Conservation (phyloP, 2,888 invertebrate species). For the Aspidiotus destructor region DNA sequence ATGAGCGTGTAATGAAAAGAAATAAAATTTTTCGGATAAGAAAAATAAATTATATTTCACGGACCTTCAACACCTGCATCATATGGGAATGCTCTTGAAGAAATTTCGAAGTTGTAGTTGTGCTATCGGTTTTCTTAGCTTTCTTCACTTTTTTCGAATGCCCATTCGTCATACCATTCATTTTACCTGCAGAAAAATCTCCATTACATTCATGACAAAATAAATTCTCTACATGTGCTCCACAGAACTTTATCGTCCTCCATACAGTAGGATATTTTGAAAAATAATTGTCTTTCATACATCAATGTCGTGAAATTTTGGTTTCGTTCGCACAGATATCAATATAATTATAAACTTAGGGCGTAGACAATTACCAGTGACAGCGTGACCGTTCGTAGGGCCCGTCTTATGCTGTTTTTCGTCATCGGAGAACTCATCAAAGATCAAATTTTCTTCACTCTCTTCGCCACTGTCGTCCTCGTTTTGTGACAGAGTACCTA, state of each 20-base stretch:
- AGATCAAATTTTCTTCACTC: conserved; percentile 26
- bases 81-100: conserved; percentile 19
- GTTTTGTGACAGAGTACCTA: conserved; percentile 12
- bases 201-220: background rate
- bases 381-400: conserved; percentile 16
- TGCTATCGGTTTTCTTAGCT: background rate
- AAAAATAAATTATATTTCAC: background rate
- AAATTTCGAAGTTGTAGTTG: conserved; percentile 5
- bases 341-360: no score
- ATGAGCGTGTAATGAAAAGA: background rate
- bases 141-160: conserved; percentile 8
- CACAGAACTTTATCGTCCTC: no score
- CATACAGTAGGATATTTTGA: no score
- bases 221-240: background rate
- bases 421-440: conserved; percentile 22
- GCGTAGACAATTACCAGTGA: background rate
- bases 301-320: no score
- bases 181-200: conserved; percentile 5
- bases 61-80: conserved; percentile 23
- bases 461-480: conserved; percentile 18
- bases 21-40: background rate
- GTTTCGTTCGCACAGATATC: no score
- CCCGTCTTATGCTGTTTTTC: background rate
- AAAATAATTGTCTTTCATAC: no score
- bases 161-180: conserved; percentile 16